A percentile compares a stretch with the other conserved stretches of the same genome.
phyloP scores from a whole-genome alignment of 2,797 vertebrate species.

The Dipus sagitta region DNA sequence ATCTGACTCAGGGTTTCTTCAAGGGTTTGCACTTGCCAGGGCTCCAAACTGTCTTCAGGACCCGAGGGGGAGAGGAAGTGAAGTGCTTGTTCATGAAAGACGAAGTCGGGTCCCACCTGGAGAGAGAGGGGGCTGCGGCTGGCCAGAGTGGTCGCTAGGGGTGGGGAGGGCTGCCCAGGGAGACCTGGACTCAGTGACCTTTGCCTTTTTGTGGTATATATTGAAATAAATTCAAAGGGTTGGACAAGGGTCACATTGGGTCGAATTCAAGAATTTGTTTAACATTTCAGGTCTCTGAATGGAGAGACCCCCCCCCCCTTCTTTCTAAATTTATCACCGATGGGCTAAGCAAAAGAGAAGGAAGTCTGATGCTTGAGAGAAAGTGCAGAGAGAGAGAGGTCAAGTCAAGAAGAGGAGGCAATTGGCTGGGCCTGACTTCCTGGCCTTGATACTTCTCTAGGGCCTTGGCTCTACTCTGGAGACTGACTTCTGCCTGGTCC shows the following conservation, averaged over 20 bases:
- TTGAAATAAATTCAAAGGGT: background rate
- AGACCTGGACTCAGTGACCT: background rate
- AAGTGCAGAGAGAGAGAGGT: background rate
- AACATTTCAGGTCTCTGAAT: background rate
- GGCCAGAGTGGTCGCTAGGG: background rate
- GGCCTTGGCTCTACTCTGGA: background rate
- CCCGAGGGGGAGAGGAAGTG: background rate
- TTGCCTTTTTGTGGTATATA: fast-evolving
- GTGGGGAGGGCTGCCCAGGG: background rate
- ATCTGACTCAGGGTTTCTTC: background rate
- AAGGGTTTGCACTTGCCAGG: background rate
- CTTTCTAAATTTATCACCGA: background rate
- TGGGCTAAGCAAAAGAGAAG: background rate
- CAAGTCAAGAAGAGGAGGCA: too few species aligned
- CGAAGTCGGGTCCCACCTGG: fast-evolving
- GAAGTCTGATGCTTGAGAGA: background rate
- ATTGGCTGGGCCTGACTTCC: fast-evolving
- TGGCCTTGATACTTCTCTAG: fast-evolving
- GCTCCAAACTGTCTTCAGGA: background rate
- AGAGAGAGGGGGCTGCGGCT: too few species aligned
- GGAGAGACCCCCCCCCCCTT: background rate
- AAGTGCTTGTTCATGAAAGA: background rate
- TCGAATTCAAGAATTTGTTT: background rate
- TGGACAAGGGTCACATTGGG: background rate
- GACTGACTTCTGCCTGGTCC: background rate